Evolutionary conservation across 2,113 vertebrate species (phyloP), one percentile per base, ranked within the genome.

Genomic region (Rhagologus leucostigma): DNA sequence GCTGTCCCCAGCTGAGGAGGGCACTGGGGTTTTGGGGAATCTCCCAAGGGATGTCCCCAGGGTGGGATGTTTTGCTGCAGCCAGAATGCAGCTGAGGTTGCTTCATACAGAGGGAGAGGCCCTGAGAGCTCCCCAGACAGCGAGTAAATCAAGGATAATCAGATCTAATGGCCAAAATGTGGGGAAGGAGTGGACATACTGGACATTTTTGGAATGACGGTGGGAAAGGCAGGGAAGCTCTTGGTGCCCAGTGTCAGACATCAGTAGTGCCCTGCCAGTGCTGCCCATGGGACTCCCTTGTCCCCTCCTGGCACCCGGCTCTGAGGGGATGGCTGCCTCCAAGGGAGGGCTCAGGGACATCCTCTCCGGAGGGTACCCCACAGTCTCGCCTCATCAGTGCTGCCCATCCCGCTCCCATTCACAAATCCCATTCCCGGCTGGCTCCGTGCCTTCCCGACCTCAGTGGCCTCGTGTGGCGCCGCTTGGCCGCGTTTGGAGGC

Each of bases 311-410:
- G 22, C 6, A 1, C 74, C 62, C 41, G 57, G n/a, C 69, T 60
- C 11, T 0, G 11, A 71, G 17, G 7, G 53, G 23, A n/a, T 0
- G 0, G 53, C 52, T 53, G 62, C 11, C 19, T 13, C 23, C 64
- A 13, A 46, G 16, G 4, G 4, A 5, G 23, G 41, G 13, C 32
- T 70, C 37, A 5, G 78, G 16, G 37, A 74, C 11, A 11, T 27
- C 52, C 20, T 70, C 42, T 78, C 19, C 60, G 20, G 23, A 15
- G 60, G 35, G 23, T 35, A n/a, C 49, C 50, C 39, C 62, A 4
- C 1, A 0, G 13, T 12, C 50, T 44, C 1, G 0, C 42, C 63
- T 63, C 0, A 0, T 42, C 0, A 0, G 69, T 5, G 0, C 70
- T 49, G 60, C 60, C 30, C 1, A 0, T 44, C 24, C 52, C 0